Base-by-base conservation (phyloP, 2,888 invertebrate species). In the Microdon myrmicae region DNA sequence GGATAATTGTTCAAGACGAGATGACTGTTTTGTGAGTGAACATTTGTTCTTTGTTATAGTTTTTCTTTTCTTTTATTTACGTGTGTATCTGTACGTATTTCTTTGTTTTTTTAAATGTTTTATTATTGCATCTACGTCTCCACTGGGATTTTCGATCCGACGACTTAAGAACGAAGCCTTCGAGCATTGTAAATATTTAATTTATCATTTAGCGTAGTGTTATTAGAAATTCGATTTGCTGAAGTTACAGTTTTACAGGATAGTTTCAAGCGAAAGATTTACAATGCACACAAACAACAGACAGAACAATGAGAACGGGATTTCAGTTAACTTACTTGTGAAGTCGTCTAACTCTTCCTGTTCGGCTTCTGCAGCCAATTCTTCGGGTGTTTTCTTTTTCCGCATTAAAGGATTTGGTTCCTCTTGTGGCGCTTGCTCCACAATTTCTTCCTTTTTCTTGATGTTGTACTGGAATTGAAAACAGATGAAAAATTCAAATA, bases 341-440 rank as follows among this genome's bases (percentile, higher is more conserved):
- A 95, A 93, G 82, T 95, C 95, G 76, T 95, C 95, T 84, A 96
- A 92, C 80, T 95, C 94, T 79, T 91, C 94, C 43, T 91, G 90
- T 82, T 96, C 96, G 34, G 96, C 96, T 81, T 98, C 98, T 32
- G 94, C 90, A 56, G 97, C 97, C 74, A 98, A 82, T 79, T 97
- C 97, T 81, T 96, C 97, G 1, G 97, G 97, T 61, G 97, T 97
- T 82, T 98, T 98, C 85, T 97, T 96, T 86, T 95, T 96, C 81
- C 97, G 90, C 90, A 96, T 97, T 75, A 97, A 85, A 47, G 94
- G 94, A 81, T 94, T 94, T 74, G 92, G 92, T 70, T 92, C 92
- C 82, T 93, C 93, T 74, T 87, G 87, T 68, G 89, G 90, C 78
- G 88, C 87, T 75, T 88, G 87, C 75, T 91, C 91, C 74, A 92